These are phyloP conservation scores for Dinomys branickii DNA, from an alignment of 2,113 vertebrate species.

Conservation along the genomic window DNA sequence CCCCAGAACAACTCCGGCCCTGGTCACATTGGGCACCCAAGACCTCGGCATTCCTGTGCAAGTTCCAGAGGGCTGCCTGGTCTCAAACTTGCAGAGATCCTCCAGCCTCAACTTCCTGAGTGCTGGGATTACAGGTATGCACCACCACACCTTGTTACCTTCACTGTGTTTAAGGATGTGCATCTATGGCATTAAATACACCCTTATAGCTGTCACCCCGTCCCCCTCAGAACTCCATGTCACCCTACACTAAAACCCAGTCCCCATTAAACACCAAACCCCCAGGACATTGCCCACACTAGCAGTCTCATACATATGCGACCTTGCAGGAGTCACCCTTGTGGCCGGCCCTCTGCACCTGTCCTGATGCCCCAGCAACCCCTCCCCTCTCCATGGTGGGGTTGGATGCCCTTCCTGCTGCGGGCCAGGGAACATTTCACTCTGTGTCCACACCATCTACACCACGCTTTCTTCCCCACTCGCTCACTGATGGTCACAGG, in stretches of 20 bases:
- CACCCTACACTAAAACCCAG: not conserved
- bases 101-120: not conserved
- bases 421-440: not conserved
- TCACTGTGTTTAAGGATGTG: not conserved
- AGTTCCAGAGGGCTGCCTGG: not conserved
- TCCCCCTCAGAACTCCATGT: not conserved
- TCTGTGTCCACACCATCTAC: accelerated
- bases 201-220: too few relatives aligned
- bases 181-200: not conserved
- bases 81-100: not conserved
- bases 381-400: accelerated
- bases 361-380: not conserved
- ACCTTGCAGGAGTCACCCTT: not conserved
- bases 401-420: not conserved
- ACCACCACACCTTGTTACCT: not conserved
- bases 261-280: not conserved
- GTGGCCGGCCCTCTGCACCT: not conserved
- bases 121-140: not conserved
- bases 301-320: not conserved
- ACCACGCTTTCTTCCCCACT: accelerated
- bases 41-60: too few relatives aligned
- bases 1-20: too few relatives aligned
- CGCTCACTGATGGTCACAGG: accelerated
- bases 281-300: not conserved
- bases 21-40: not conserved